Percentiles rank a stretch among this genome's conserved stretches.
Evolutionary conservation across 2,113 vertebrate genomes (phyloP).

Genomic region (Gnathonemus longibarbis): DNA sequence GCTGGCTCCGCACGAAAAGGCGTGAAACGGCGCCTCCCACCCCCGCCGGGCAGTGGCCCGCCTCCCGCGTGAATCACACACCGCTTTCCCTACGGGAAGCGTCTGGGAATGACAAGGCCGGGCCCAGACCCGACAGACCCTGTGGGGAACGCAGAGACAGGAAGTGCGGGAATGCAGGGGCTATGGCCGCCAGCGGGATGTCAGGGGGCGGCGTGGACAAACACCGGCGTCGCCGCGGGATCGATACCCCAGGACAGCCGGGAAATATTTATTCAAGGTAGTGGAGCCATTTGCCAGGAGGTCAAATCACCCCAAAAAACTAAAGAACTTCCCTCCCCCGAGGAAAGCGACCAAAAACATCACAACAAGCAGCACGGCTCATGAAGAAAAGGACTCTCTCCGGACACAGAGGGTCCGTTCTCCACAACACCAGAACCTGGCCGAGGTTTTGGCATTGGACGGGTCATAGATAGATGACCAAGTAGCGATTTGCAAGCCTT

Average conservation of each 20-base stretch:
- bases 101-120: neutral
- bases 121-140: neutral
- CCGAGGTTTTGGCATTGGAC: neutral
- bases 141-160: neutral
- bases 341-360: neutral
- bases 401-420: neutral
- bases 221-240: slow-evolving; percentile 23
- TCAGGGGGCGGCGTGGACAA: slow-evolving; percentile 24
- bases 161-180: neutral
- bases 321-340: neutral
- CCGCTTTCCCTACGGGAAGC: neutral
- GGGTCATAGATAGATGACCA: neutral
- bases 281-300: slow-evolving; percentile 35
- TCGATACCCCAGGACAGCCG: neutral
- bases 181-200: neutral
- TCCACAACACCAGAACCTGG: neutral
- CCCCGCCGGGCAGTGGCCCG: neutral
- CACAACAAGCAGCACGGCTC: neutral
- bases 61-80: neutral
- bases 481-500: neutral
- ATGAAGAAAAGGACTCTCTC: neutral
- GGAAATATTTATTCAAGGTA: slow-evolving; percentile 34
- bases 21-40: neutral
- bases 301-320: neutral
- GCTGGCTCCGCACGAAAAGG: neutral